These are phyloP conservation scores for Panthera tigris DNA, from an alignment of 2,113 vertebrate genomes.

Conservation along the genomic window DNA sequence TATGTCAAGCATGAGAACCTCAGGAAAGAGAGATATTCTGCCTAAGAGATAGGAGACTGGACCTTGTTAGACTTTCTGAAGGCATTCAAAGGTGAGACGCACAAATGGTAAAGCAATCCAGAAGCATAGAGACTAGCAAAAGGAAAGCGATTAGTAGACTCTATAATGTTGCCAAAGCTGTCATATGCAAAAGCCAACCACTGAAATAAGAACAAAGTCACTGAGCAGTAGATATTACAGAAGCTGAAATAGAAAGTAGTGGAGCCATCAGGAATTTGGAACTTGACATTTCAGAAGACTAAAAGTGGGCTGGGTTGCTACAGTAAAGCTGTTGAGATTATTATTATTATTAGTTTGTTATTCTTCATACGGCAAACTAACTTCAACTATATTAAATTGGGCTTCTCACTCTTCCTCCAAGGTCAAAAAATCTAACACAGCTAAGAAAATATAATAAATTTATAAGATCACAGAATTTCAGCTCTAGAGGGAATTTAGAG, in stretches of 20 bases:
- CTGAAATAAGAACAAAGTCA: neutral
- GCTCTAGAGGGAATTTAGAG: neutral
- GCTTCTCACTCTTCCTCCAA: neutral
- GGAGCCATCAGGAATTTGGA: neutral
- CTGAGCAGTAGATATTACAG: neutral
- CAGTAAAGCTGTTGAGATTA: neutral
- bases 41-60: neutral
- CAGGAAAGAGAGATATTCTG: neutral
- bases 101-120: neutral
- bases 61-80: neutral
- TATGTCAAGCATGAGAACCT: neutral
- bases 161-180: neutral
- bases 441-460: conserved; percentile 9
- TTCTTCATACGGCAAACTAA: neutral
- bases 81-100: neutral
- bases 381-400: neutral
- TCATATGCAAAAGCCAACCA: neutral
- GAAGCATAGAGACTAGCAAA: neutral
- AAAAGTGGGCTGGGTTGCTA: neutral
- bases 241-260: neutral
- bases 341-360: neutral
- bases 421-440: conserved; percentile 12
- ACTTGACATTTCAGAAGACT: neutral
- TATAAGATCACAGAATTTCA: neutral
- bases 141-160: neutral